Conservation (phyloP, 2,888 invertebrate genomes). For the Clistopyga incitator region DNA sequence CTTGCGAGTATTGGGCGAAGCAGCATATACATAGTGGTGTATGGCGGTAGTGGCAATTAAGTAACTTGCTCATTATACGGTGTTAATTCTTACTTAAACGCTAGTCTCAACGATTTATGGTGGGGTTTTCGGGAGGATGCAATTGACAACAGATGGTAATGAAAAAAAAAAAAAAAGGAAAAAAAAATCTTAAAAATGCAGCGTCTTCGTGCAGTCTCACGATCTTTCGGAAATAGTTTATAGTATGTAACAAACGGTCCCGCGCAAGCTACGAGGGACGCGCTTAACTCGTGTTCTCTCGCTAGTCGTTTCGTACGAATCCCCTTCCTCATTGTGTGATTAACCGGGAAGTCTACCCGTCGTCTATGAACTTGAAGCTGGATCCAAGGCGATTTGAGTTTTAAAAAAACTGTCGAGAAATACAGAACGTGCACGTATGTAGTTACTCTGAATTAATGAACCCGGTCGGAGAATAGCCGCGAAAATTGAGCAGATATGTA, state of each 20-base stretch:
- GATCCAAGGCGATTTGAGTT: conserved; percentile 80
- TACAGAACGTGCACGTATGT: conserved; percentile 82
- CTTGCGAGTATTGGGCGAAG: conserved; percentile 82
- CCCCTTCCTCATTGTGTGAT: conserved; percentile 78
- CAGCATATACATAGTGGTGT: conserved; percentile 79
- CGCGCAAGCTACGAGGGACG: conserved; percentile 36
- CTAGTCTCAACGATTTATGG: conserved; percentile 69
- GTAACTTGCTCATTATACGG: conserved; percentile 72
- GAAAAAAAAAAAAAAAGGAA: neutral
- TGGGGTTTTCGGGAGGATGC: conserved; percentile 63
- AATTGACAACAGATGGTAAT: conserved; percentile 72
- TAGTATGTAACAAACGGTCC: conserved; percentile 21
- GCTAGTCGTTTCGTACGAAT: conserved; percentile 69
- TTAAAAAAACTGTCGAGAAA: conserved; percentile 83
- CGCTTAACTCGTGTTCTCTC: conserved; percentile 48
- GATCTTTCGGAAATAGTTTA: conserved; percentile 36
- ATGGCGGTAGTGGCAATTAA: conserved; percentile 76
- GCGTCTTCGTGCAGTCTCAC: conserved; percentile 54
- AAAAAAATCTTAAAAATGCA: conserved; percentile 31
- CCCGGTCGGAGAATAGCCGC: conserved; percentile 37
- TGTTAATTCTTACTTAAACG: conserved; percentile 78
- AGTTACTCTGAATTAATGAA: conserved; percentile 70
- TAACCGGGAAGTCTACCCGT: conserved; percentile 76
- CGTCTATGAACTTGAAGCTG: conserved; percentile 80
- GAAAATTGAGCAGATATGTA: conserved; percentile 23